A percentile compares a stretch with the other conserved stretches of the same genome.
Evolutionary conservation across 2,113 vertebrate species (phyloP).

Genomic region (Ifrita kowaldi): DNA sequence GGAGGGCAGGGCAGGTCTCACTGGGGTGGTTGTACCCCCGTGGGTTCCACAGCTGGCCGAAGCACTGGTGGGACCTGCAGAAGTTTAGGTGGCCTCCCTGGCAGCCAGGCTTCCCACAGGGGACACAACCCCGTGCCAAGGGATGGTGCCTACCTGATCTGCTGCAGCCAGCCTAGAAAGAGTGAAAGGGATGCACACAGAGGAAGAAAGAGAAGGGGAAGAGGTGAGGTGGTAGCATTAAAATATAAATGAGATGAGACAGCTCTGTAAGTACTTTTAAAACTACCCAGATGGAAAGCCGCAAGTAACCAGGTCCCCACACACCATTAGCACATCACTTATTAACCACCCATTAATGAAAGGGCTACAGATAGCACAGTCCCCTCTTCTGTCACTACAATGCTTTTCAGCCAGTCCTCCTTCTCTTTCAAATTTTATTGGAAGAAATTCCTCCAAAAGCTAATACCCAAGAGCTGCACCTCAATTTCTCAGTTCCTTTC

Average conservation of each 20-base stretch:
- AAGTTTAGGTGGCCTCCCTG: not conserved
- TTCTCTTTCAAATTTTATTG: not conserved
- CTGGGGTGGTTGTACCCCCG: not conserved
- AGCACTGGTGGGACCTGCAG: not conserved
- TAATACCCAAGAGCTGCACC: not conserved
- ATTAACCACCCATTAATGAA: conserved; percentile 25
- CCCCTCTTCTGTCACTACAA: not conserved
- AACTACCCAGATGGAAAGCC: not conserved
- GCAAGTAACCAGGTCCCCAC: not conserved
- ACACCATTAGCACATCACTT: conserved; percentile 24
- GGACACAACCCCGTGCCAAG: rapidly evolving
- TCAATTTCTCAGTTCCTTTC: not conserved
- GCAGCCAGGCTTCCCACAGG: not conserved
- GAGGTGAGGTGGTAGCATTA: not conserved
- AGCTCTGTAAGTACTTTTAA: not conserved
- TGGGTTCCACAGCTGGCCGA: rapidly evolving
- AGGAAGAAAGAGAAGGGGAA: not conserved
- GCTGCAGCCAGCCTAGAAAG: not conserved
- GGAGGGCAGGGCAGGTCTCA: not conserved
- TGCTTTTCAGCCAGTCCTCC: not conserved
- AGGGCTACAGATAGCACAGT: not conserved
- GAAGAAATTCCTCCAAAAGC: not conserved
- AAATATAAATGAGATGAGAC: not conserved
- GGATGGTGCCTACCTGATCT: not conserved
- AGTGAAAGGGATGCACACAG: not conserved